Conservation (phyloP, 2,113 vertebrate species). For the Bagarius yarrelli region DNA sequence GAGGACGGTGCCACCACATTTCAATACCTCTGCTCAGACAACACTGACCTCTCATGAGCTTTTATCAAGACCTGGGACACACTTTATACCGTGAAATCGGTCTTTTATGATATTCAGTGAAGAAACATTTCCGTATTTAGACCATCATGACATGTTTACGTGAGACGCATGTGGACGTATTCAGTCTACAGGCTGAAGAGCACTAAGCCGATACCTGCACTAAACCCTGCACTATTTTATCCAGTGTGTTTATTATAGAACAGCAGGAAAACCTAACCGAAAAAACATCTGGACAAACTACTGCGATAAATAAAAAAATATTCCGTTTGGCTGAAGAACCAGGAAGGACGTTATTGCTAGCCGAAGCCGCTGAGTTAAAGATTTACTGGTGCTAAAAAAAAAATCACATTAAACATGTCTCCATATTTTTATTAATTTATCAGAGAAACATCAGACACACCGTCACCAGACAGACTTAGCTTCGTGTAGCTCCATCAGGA, state of each 20-base stretch:
- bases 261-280: too few species aligned
- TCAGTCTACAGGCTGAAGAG: conserved; percentile 9
- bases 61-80: background rate
- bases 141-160: too few species aligned
- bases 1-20: conserved; percentile 1
- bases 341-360: too few species aligned
- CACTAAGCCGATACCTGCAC: conserved; percentile 7
- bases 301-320: too few species aligned
- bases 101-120: background rate
- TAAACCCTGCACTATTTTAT: conserved; percentile 15
- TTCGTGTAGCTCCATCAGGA: too few species aligned
- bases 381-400: too few species aligned
- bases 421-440: too few species aligned
- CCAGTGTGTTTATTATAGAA: background rate
- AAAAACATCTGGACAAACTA: conserved; percentile 1
- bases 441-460: background rate
- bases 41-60: conserved; percentile 3
- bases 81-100: background rate
- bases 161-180: background rate
- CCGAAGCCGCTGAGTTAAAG: too few species aligned
- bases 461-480: background rate
- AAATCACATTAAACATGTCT: background rate
- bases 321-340: too few species aligned
- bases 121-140: too few species aligned
- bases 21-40: conserved; percentile 18